phyloP scores from a whole-genome alignment of 2,888 invertebrate genomes.

The Cactoblastis cactorum region DNA sequence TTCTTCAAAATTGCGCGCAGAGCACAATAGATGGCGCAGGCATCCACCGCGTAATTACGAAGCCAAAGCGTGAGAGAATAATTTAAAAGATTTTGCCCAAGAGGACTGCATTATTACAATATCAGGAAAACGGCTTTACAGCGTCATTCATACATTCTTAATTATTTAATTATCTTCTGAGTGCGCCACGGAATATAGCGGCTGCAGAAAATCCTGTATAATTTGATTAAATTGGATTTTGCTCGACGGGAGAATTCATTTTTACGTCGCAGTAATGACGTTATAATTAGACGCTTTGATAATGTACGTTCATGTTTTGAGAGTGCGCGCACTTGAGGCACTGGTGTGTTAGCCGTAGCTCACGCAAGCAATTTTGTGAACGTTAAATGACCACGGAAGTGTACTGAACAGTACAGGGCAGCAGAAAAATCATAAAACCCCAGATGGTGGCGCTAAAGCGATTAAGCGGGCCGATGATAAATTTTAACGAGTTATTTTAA shows the following conservation, averaged over 20 bases:
- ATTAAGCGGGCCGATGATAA: conserved; percentile 79
- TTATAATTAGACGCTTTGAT: conserved; percentile 36
- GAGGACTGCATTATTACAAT: conserved; percentile 77
- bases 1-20: conserved; percentile 32
- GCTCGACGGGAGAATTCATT: conserved; percentile 43
- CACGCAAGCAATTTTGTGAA: conserved; percentile 67
- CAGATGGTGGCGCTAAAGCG: conserved; percentile 79
- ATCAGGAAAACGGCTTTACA: conserved; percentile 72
- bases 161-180: conserved; percentile 76
- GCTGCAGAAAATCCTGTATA: conserved; percentile 61
- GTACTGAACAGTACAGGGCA: conserved; percentile 60
- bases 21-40: conserved; percentile 49
- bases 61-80: conserved; percentile 64
- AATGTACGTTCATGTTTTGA: conserved; percentile 25
- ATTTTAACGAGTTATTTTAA: conserved; percentile 80
- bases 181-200: conserved; percentile 54
- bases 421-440: conserved; percentile 79
- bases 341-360: conserved; percentile 42
- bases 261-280: conserved; percentile 38
- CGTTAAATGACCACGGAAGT: conserved; percentile 73
- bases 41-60: conserved; percentile 60
- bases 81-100: conserved; percentile 72
- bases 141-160: conserved; percentile 76
- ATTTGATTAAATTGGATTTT: conserved; percentile 67
- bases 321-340: conserved; percentile 34